A percentile compares a stretch with the other conserved stretches of the same genome.
phyloP scores from a whole-genome alignment of 1,140 invertebrate genomes.

The Eupristina koningsbergeri region DNA sequence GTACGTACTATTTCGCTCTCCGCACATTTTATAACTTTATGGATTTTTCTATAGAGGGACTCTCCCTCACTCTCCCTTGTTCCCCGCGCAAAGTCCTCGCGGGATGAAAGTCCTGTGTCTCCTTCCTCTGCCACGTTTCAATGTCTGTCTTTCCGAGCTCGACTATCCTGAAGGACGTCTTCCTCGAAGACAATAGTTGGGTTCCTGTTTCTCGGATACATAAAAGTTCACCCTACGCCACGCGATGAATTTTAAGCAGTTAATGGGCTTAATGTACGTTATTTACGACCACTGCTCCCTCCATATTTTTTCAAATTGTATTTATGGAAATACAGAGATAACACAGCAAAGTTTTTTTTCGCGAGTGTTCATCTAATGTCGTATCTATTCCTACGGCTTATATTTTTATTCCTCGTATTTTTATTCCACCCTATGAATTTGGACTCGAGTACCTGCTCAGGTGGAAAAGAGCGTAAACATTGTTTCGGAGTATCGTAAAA shows the following conservation, averaged over 20 bases:
- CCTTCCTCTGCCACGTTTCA: constrained; percentile 32
- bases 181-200: constrained; percentile 35
- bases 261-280: constrained; percentile 47
- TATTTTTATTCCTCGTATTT: constrained; percentile 26
- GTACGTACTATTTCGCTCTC: constrained; percentile 70
- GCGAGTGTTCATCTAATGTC: constrained; percentile 28
- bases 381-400: constrained; percentile 25
- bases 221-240: neutral
- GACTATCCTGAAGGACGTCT: constrained; percentile 44
- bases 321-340: constrained; percentile 39
- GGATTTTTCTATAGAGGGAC: constrained; percentile 67
- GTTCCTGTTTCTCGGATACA: neutral
- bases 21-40: constrained; percentile 72
- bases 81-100: constrained; percentile 56
- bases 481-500: neutral
- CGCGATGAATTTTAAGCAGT: constrained; percentile 47
- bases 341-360: constrained; percentile 46
- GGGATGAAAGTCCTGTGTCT: constrained; percentile 56
- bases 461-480: constrained; percentile 5
- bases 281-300: constrained; percentile 26
- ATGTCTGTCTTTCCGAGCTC: constrained; percentile 41
- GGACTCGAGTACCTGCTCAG: neutral
- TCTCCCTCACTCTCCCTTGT: constrained; percentile 56
- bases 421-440: constrained; percentile 23
- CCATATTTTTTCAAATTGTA: constrained; percentile 40